Evolutionary conservation across 2,888 invertebrate species (phyloP), one percentile per base, ranked within the genome.

Genomic region (Troilus luridus): DNA sequence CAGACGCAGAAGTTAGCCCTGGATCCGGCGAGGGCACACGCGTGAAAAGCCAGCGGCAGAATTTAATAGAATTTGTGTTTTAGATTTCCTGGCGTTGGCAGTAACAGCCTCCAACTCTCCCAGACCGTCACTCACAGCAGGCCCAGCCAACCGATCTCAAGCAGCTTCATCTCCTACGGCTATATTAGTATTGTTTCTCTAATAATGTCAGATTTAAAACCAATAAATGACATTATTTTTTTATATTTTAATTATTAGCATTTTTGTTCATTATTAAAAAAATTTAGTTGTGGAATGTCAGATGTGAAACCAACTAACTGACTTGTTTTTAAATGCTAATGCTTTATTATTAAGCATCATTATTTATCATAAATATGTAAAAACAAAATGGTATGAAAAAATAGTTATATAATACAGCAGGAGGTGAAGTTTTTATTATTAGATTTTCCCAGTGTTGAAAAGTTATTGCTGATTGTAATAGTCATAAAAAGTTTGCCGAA

Each of bases 41-140:
- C 85, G 56, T 85, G 85, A 85, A 85, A 85, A 58, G 85, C 56
- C 85, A 54, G 85, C 21, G 56, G 56, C 85, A 58, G 56, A 56
- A 58, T 85, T 85, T 85, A 54, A 85, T 85, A 85, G 85, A 58
- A 85, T 56, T 85, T 85, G 56, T 56, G 56, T 56, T 85, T 85
- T 85, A 56, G 85, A 58, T 85, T 85, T 85, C 56, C 85, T 85
- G 85, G 21, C 56, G 56, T 58, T 85, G 85, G 85, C 85, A 85
- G 54, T 85, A 56, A 58, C 85, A 58, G 56, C 85, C 85, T n/a
- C n/a, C 54, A 85, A 85, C 85, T 85, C 56, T n/a, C 21, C 85
- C 85, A 56, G 56, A 58, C 21, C 85, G 85, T 85, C 85, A 85
- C 85, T 85, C 85, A 85, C 85, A 85, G 85, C 56, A 14, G 11